Evolutionary conservation across 2,888 invertebrate genomes (phyloP), one percentile per base, ranked within the genome.

Genomic region (Emmelina monodactyla): DNA sequence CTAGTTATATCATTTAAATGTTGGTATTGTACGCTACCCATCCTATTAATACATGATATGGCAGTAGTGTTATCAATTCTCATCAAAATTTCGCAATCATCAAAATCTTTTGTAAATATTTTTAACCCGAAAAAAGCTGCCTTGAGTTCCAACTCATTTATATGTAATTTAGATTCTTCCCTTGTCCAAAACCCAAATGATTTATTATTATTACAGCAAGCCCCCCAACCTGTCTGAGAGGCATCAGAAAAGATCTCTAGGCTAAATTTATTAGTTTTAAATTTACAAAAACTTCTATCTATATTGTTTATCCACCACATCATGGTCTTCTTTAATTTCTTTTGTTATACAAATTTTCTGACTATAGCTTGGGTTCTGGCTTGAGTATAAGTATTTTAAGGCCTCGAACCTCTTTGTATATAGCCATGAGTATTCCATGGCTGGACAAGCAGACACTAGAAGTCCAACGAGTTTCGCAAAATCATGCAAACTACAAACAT

Each of bases 11-110:
- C 12, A 32, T 38, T 37, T 9, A 43, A 19, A 22, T 42, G 38
- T 2, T 4, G 2, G 10, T 11, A 42, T 14, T 38, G 40, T 3
- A 42, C 15, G 9, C 34, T 19, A 2, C 41, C 41, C 37, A 43
- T 40, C 34, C 31, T 33, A 14, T 42, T 42, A 2, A 42, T 42
- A 15, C 28, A 41, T 2, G 39, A 31, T 13, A 41, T 37, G 0
- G 41, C 35, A 6, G 41, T 41, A 2, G 14, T 11, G 10, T 41
- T 41, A 14, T 41, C 41, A 2, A 36, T 22, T 1, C 41, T 22
- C 19, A 19, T 6, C 5, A 19, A 9, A 9, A 19, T 19, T 19
- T 19, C 19, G 9, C 19, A 19, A 9, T 19, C 9, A 6, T 9
- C 9, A 19, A 6, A 19, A 19, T 19, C 9, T 19, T 19, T 19